phyloP scores from a whole-genome alignment of 2,113 vertebrate species.

The Macaca mulatta region DNA sequence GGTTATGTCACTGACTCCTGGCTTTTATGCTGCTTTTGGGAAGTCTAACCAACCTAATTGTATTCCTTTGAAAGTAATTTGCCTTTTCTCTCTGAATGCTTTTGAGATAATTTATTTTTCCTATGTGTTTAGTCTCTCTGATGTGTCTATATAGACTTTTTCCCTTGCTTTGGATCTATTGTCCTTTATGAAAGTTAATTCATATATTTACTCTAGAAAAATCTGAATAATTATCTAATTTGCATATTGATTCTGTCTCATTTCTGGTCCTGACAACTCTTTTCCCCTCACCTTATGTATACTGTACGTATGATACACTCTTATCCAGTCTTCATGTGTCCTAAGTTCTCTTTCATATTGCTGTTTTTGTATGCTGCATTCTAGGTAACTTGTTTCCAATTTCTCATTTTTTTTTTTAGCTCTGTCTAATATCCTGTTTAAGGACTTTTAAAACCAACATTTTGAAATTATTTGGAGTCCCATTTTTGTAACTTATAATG shows the following conservation, averaged over 20 bases:
- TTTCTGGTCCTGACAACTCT: not conserved
- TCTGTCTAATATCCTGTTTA: slow-evolving; percentile 14
- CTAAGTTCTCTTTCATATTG: not conserved
- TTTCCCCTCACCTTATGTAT: not conserved
- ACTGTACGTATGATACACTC: not conserved
- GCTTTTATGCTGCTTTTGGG: not conserved
- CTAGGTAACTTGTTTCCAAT: not conserved
- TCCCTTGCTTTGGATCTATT: not conserved
- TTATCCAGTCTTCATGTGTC: not conserved
- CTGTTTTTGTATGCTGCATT: not conserved
- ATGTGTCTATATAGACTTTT: not conserved
- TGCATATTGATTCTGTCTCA: not conserved
- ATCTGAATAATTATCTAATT: not conserved
- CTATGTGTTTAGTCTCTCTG: not conserved
- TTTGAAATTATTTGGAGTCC: not conserved
- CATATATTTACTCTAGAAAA: slow-evolving; percentile 1
- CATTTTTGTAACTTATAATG: not conserved
- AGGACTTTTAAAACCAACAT: not conserved
- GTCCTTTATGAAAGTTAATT: not conserved
- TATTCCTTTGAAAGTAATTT: not conserved
- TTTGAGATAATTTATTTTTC: not conserved
- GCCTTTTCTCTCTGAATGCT: not conserved
- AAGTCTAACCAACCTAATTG: not conserved
- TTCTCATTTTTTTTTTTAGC: not conserved
- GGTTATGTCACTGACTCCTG: not conserved